A percentile compares a stretch with the other conserved stretches of the same genome.
phyloP scores from a whole-genome alignment of 2,113 vertebrate species.

The Myrmecophaga tridactyla region DNA sequence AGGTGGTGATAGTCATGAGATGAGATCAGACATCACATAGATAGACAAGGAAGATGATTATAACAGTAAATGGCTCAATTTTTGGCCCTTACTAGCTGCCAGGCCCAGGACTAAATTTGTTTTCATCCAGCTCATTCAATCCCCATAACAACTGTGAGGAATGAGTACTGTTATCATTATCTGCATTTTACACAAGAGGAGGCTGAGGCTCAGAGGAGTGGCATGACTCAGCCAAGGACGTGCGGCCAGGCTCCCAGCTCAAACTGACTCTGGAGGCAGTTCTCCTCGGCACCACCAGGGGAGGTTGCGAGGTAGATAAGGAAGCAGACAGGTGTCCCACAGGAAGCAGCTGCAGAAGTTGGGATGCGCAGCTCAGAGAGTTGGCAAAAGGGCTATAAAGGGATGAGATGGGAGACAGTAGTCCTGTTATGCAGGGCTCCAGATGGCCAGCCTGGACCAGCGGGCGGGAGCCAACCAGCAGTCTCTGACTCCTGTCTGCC shows the following conservation, averaged over 20 bases:
- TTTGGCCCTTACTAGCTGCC: not conserved
- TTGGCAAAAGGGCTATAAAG: accelerated
- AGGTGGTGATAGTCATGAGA: not conserved
- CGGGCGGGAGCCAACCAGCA: accelerated
- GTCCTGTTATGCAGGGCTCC: not conserved
- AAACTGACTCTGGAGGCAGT: not conserved
- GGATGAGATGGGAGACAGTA: too few species aligned
- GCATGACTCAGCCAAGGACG: not conserved
- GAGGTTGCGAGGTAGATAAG: not conserved
- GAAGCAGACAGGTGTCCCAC: accelerated
- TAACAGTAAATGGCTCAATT: not conserved
- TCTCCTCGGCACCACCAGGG: not conserved
- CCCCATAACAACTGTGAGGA: not conserved
- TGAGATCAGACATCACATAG: not conserved
- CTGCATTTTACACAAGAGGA: not conserved
- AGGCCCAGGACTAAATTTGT: not conserved
- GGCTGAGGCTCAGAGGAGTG: not conserved
- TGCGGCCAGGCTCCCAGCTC: not conserved
- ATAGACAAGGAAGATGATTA: not conserved
- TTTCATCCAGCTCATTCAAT: not conserved
- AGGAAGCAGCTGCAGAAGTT: not conserved
- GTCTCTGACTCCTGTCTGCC: not conserved
- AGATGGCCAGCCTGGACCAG: not conserved
- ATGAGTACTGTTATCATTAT: not conserved
- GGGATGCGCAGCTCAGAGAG: not conserved